Conservation (phyloP, 2,888 invertebrate species). For the Mesoligia furuncula region DNA sequence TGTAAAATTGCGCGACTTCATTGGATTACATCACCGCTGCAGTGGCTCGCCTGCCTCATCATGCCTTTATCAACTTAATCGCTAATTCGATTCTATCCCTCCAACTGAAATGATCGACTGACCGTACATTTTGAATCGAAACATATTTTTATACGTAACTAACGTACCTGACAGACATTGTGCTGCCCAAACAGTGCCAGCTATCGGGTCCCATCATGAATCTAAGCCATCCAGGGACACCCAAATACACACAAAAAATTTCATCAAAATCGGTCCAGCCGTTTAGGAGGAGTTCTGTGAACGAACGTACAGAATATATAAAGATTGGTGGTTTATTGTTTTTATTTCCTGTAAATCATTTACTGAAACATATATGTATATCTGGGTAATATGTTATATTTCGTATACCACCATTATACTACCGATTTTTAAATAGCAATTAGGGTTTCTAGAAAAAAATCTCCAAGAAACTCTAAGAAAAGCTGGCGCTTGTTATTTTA, state of each 20-base stretch:
- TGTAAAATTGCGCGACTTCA: constrained; percentile 46
- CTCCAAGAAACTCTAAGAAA: neutral
- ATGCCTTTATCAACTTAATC: constrained; percentile 41
- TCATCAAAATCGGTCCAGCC: neutral
- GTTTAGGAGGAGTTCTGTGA: neutral
- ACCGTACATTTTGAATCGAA: neutral
- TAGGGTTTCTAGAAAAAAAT: neutral
- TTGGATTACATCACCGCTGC: constrained; percentile 47
- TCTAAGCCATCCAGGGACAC: too few species aligned
- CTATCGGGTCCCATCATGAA: too few species aligned
- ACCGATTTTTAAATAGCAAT: neutral
- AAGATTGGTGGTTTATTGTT: neutral
- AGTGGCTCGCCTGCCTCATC: constrained; percentile 27
- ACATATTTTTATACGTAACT: neutral
- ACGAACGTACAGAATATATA: neutral
- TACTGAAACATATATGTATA: too few species aligned
- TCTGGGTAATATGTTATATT: neutral
- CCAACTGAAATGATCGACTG: constrained; percentile 2
- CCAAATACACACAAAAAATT: neutral
- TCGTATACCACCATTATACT: neutral
- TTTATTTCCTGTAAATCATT: neutral
- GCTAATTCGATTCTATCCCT: constrained; percentile 26
- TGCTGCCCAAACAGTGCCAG: too few species aligned
- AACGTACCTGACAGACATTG: too few species aligned
- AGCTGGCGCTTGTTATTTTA: neutral